Evolutionary conservation across 2,797 vertebrate species (phyloP), one percentile per base, ranked within the genome.

Genomic region (Astyanax mexicanus): DNA sequence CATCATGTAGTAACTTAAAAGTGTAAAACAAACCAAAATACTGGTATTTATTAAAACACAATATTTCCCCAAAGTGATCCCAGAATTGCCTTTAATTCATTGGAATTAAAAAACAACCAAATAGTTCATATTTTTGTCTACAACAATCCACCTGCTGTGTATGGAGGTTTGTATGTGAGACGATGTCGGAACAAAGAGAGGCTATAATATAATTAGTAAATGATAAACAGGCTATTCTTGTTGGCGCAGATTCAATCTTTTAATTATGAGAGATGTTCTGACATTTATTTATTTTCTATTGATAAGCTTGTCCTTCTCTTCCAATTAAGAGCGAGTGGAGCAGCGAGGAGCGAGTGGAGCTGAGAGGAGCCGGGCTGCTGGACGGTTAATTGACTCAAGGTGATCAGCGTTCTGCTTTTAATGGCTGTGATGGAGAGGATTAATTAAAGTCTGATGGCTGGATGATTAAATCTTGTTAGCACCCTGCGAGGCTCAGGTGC

Each of bases 361-460:
- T n/a, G n/a, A n/a, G n/a, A n/a, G n/a, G n/a, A 65, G 81, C 84
- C 79, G 79, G 81, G 86, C 80, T 83, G 80, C 75, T 82, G 87
- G 85, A 90, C 86, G 88, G 83, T 79, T 83, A 74, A 81, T 90
- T 90, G 90, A 90, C 89, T 79, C 4, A 19, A 81, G 78, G 79
- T 91, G 90, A 90, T 92, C 91, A 89, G 40, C 84, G 75, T 86
- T 84, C 75, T 77, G 79, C 88, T 88, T 74, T 54, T 90, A 89
- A 91, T 93, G 85, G 89, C 82, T 75, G 83, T 90, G 88, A 92
- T 92, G 88, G 89, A 92, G 91, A 90, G 88, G 88, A 92, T 92
- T 91, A 90, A 90, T 91, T 91, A 88, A 86, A 78, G 72, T 68
- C 45, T 68, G 90, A 82, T 86, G 88, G 89, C 85, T 84, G 81